Evolutionary conservation across 2,888 invertebrate genomes (phyloP), one percentile per base, ranked within the genome.

Genomic region (Callyntrura sp.): DNA sequence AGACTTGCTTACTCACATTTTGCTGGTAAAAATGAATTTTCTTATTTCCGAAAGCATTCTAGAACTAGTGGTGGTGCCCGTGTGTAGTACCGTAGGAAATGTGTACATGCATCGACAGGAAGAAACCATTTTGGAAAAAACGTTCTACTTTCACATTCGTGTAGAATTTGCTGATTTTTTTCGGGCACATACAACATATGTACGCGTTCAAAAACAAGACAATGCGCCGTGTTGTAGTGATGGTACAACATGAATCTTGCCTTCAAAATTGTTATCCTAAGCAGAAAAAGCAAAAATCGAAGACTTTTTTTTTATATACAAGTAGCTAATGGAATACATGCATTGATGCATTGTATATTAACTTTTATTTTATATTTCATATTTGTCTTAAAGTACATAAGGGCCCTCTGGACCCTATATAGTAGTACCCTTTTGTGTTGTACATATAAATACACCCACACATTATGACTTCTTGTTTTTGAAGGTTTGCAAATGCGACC

Each of bases 401-500:
- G 35, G 35, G 35, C 35, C 6, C 11, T 35, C 35, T 35, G 35
- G 3, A 35, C 35, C 35, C 35, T 35, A 48, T 48, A 48, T 48
- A 48, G 35, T 35, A 35, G 35, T 35, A 35, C 35, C 35, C 35
- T 2, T 35, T 6, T 2, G 35, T 35, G 35, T 35, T 35, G 35
- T 35, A 35, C n/a, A 35, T 35, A 35, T 35, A 35, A 2, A 2
- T 35, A 35, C 35, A 35, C 6, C 35, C 35, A 35, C 35, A 35
- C 51, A 51, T 14, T 51, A 2, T 51, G 12, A 8, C 51, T n/a
- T 51, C 55, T 51, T 78, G 51, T 11, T 78, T 83, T 65, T 51
- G 73, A 51, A 96, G 96, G 96, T 98, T 98, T 94, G 98, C 98
- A 78, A 98, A 98, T 93, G 98, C 98, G 94, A 98, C 97, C 94